Evolutionary conservation across 2,113 vertebrate species (phyloP), one percentile per base, ranked within the genome.

Genomic region (Ceyx cyanopectus): DNA sequence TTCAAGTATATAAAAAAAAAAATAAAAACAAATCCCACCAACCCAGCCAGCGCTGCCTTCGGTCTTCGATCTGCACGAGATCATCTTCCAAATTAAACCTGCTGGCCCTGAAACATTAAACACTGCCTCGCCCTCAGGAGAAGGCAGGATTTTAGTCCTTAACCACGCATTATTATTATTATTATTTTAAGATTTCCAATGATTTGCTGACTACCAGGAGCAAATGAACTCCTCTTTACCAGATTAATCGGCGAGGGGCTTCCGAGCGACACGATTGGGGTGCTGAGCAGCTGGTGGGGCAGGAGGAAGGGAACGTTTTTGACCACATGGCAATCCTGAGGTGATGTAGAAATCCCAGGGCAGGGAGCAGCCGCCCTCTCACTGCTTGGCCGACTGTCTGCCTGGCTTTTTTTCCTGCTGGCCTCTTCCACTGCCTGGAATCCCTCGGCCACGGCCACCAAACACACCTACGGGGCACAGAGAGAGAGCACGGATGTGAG

Each of bases 351-450:
- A 84, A 81, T 18, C 32, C 80, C 10, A 50, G 14, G 69, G 46
- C 63, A 5, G 5, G 51, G 7, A 1, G 30, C 46, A 21, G 37
- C 2, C 5, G 1, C 30, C 92, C 34, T 7, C 62, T 98, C 97
- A 99, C 79, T 99, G 98, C 96, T 99, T 99, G 58, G 98, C 98
- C 0, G 98, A 97, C 54, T 98, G 98, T 78, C 99, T 98, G 67
- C 99, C 98, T 0, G 98, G 97, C 93, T 99, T 99, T 62, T 99
- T 99, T 43, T 99, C 99, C 11, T 98, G 98, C 80, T 98, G 98
- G 23, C 99, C 99, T 68, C 99, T 97, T 29, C 99, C 98, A 0
- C 97, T 97, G 67, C 98, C 98, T 0, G 98, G 94, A 22, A 98
- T 97, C 7, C 98, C 98, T 90, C 99, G 92, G 93, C 97, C 92